Evolutionary conservation across 2,888 invertebrate genomes (phyloP).

Genomic region (Rutpela maculata): DNA sequence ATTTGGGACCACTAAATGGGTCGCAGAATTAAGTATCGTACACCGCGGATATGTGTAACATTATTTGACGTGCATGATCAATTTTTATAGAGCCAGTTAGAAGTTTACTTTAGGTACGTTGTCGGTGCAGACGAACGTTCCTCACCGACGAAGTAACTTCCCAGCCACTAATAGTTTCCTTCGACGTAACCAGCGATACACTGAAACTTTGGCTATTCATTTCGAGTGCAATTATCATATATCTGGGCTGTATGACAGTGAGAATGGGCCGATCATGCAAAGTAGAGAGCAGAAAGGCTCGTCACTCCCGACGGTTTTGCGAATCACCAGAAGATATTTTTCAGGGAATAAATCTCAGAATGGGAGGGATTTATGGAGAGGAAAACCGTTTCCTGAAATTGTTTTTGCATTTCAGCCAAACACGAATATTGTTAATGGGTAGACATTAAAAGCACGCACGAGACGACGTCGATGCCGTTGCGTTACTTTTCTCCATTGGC

Average conservation of each 20-base stretch:
- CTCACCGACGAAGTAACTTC: conserved; percentile 23
- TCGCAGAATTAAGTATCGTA: too few relatives aligned
- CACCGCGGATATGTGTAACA: not conserved
- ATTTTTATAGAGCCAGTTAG: conserved; percentile 23
- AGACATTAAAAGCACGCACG: conserved; percentile 59
- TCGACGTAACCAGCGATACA: conserved; percentile 63
- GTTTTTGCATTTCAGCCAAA: conserved; percentile 59
- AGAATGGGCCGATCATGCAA: conserved; percentile 72
- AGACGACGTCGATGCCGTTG: conserved; percentile 47
- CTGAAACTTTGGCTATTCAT: conserved; percentile 71
- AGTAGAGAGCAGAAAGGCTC: conserved; percentile 62
- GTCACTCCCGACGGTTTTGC: conserved; percentile 33
- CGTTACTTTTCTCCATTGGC: conserved; percentile 31
- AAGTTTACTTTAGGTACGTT: not conserved
- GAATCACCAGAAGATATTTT: conserved; percentile 41
- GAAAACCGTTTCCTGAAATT: conserved; percentile 58
- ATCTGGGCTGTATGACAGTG: conserved; percentile 71
- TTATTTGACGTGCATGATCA: not conserved
- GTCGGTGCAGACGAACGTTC: conserved; percentile 21
- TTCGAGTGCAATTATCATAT: conserved; percentile 72
- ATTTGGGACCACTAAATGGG: too few relatives aligned
- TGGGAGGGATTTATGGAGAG: conserved; percentile 53
- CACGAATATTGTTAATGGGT: conserved; percentile 61
- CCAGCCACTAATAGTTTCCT: conserved; percentile 62
- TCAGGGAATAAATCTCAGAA: conserved; percentile 38